Evolutionary conservation across 2,888 invertebrate genomes (phyloP).

Genomic region (Carabus problematicus): DNA sequence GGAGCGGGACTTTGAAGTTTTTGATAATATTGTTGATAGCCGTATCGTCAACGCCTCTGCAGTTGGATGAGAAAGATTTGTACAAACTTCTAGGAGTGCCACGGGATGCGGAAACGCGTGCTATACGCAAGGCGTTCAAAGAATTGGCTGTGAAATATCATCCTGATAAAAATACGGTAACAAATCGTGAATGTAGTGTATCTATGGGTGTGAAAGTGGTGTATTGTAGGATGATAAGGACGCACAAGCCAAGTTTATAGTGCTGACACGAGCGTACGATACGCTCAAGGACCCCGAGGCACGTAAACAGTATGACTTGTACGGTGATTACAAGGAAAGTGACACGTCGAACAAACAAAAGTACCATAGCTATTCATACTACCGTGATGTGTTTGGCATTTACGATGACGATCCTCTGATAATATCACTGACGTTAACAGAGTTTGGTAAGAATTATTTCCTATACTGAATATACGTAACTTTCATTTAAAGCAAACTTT

Average conservation of each 20-base stretch:
- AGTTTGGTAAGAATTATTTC: slow-evolving; percentile 70
- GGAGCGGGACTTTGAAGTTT: slow-evolving; percentile 16
- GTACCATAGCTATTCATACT: slow-evolving; percentile 84
- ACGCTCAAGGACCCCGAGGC: slow-evolving; percentile 82
- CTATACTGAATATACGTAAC: slow-evolving; percentile 6
- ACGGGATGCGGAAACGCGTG: slow-evolving; percentile 69
- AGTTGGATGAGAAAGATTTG: slow-evolving; percentile 50
- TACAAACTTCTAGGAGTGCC: slow-evolving; percentile 61
- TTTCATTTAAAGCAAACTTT: too few relatives aligned
- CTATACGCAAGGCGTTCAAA: slow-evolving; percentile 77
- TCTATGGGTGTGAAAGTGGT: not conserved
- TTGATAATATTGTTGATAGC: slow-evolving; percentile 23
- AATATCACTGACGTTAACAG: slow-evolving; percentile 75
- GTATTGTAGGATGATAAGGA: slow-evolving; percentile 71
- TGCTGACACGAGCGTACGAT: slow-evolving; percentile 85
- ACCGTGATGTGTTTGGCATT: slow-evolving; percentile 81
- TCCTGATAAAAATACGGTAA: slow-evolving; percentile 73
- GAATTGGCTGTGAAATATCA: slow-evolving; percentile 73
- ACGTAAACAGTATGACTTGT: slow-evolving; percentile 78
- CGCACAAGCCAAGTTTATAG: slow-evolving; percentile 78
- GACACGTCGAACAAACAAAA: slow-evolving; percentile 67
- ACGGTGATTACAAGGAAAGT: slow-evolving; percentile 73
- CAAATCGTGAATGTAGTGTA: not conserved
- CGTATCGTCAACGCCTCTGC: slow-evolving; percentile 5
- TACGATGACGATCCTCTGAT: slow-evolving; percentile 87